These are phyloP conservation scores for Camelus bactrianus DNA, from an alignment of 2,113 vertebrate species.

Conservation along the genomic window DNA sequence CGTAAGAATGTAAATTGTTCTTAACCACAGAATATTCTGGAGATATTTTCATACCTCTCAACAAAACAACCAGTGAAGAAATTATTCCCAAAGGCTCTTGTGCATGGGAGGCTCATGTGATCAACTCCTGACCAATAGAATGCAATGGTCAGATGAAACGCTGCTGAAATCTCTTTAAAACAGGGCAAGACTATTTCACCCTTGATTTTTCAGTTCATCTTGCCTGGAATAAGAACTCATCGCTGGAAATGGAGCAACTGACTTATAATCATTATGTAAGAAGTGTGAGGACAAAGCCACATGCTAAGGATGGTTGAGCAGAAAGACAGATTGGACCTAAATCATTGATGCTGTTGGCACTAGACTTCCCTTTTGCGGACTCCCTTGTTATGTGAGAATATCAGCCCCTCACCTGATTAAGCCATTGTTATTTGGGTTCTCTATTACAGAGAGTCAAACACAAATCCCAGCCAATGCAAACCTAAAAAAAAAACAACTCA, in stretches of 20 bases:
- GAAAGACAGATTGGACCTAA: neutral
- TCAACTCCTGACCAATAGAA: neutral
- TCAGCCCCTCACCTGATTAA: neutral
- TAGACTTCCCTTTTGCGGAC: neutral
- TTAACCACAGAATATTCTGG: neutral
- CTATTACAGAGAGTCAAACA: neutral
- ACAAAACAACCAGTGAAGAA: neutral
- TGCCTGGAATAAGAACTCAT: neutral
- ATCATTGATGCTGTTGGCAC: neutral
- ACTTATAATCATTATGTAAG: neutral
- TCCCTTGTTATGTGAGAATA: neutral
- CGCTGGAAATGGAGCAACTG: neutral
- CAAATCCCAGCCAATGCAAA: neutral
- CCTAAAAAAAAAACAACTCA: neutral
- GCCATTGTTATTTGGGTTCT: neutral
- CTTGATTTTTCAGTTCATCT: neutral
- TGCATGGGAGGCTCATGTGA: neutral
- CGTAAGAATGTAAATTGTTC: neutral
- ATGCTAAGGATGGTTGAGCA: neutral
- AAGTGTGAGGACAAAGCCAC: neutral
- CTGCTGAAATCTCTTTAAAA: neutral
- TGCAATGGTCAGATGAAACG: neutral
- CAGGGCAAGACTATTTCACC: neutral
- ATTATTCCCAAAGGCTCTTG: neutral
- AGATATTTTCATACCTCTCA: neutral